Conservation (phyloP, 1,140 invertebrate genomes). For the Drosophila mojavensis region DNA sequence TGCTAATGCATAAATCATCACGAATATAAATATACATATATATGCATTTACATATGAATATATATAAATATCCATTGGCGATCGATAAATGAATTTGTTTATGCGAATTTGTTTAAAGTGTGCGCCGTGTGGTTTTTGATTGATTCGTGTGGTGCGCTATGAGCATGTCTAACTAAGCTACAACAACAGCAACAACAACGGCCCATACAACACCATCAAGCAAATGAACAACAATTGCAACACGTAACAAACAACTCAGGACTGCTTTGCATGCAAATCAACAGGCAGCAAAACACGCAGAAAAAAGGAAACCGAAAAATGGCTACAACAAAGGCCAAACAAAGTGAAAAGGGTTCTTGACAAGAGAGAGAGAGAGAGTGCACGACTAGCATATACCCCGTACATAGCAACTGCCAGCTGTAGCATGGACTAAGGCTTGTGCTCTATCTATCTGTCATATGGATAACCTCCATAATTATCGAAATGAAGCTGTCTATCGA, state of each 20-base stretch:
- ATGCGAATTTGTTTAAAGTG: constrained; percentile 80
- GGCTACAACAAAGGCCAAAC: neutral
- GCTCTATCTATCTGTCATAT: too few relatives aligned
- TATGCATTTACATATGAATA: constrained; percentile 33
- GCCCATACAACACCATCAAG: neutral
- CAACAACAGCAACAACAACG: constrained; percentile 32
- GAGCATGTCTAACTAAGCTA: constrained; percentile 58
- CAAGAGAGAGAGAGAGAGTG: too few relatives aligned
- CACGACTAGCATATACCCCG: neutral
- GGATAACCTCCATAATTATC: too few relatives aligned
- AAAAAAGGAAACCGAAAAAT: constrained; percentile 40
- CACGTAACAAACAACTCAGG: constrained; percentile 23
- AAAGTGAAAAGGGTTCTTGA: neutral
- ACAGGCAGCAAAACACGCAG: constrained; percentile 22
- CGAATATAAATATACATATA: constrained; percentile 43
- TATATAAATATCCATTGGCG: constrained; percentile 34
- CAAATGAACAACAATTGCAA: constrained; percentile 44
- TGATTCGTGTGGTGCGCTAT: constrained; percentile 65
- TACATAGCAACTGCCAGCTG: neutral
- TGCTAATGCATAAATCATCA: constrained; percentile 77
- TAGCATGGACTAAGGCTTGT: too few relatives aligned
- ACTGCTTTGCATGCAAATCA: constrained; percentile 71
- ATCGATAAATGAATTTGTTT: constrained; percentile 79
- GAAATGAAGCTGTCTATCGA: too few relatives aligned
- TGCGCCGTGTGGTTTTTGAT: constrained; percentile 47